A percentile compares a stretch with the other conserved stretches of the same genome.
Evolutionary conservation across 1,140 invertebrate species (phyloP).

Genomic region (Megathymus violae): DNA sequence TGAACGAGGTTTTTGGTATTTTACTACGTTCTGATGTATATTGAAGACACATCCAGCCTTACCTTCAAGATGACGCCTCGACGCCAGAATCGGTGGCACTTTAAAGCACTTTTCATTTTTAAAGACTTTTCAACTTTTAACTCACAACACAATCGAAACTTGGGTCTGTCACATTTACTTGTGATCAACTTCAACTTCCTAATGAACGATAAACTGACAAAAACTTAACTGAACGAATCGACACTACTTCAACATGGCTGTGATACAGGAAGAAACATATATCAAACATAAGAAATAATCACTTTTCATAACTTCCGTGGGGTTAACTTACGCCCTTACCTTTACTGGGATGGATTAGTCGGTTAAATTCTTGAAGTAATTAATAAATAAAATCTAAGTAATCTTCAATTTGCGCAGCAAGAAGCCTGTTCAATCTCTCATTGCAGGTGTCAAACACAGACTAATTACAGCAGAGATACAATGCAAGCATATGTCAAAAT

Average conservation of each 20-base stretch:
- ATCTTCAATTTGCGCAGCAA: slow-evolving; percentile 75
- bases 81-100: slow-evolving; percentile 79
- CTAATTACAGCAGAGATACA: slow-evolving; percentile 29
- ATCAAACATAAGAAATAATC: slow-evolving; percentile 81
- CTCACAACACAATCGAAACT: slow-evolving; percentile 82
- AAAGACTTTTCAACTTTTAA: slow-evolving; percentile 77
- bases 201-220: slow-evolving; percentile 75
- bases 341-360: slow-evolving; percentile 78
- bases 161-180: slow-evolving; percentile 81
- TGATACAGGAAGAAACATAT: slow-evolving; percentile 80
- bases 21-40: slow-evolving; percentile 76
- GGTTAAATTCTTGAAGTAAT: slow-evolving; percentile 77
- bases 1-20: slow-evolving; percentile 33
- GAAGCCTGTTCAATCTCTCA: slow-evolving; percentile 52
- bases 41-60: slow-evolving; percentile 81
- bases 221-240: slow-evolving; percentile 78
- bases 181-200: slow-evolving; percentile 78
- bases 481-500: slow-evolving; percentile 3
- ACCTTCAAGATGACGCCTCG: slow-evolving; percentile 78
- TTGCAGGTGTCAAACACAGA: slow-evolving; percentile 51
- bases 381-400: slow-evolving; percentile 62
- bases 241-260: slow-evolving; percentile 84
- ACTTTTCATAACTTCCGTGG: slow-evolving; percentile 77
- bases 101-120: slow-evolving; percentile 81
- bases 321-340: slow-evolving; percentile 82